Conservation (phyloP, 2,113 vertebrate genomes). For the Centropus bengalensis region DNA sequence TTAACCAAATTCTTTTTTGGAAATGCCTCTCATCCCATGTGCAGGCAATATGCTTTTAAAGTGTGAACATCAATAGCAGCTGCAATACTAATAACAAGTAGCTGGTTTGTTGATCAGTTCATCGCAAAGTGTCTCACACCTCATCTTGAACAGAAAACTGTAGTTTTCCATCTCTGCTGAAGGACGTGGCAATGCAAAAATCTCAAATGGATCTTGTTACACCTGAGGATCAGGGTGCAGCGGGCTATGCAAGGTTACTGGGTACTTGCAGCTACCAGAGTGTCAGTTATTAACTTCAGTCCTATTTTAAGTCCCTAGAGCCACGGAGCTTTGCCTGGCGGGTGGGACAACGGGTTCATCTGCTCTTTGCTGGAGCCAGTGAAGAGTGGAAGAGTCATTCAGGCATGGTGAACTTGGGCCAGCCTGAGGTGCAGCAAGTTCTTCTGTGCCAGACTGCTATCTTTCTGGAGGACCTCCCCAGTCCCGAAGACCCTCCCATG, state of each 20-base stretch:
- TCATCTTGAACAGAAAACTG: neutral
- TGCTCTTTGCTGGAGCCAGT: slow-evolving; percentile 16
- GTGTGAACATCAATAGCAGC: neutral
- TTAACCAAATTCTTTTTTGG: neutral
- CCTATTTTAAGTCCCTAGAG: slow-evolving; percentile 31
- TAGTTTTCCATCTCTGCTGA: neutral
- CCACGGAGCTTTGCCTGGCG: slow-evolving; percentile 24
- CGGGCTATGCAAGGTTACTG: neutral
- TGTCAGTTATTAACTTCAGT: neutral
- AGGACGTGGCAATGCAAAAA: neutral
- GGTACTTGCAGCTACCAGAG: neutral
- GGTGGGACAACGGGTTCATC: slow-evolving; percentile 41
- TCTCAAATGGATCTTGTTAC: neutral
- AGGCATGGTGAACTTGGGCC: neutral
- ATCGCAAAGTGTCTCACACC: neutral
- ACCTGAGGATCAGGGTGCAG: neutral
- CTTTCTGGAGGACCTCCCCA: neutral
- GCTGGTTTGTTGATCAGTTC: neutral
- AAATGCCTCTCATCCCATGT: neutral
- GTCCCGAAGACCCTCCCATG: accelerated
- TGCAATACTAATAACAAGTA: neutral
- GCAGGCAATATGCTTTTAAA: neutral
- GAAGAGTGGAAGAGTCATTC: neutral
- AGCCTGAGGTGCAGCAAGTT: neutral
- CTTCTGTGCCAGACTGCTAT: neutral